These are phyloP conservation scores for Acanthiza pusilla DNA, from an alignment of 2,797 vertebrate genomes.

Conservation along the genomic window DNA sequence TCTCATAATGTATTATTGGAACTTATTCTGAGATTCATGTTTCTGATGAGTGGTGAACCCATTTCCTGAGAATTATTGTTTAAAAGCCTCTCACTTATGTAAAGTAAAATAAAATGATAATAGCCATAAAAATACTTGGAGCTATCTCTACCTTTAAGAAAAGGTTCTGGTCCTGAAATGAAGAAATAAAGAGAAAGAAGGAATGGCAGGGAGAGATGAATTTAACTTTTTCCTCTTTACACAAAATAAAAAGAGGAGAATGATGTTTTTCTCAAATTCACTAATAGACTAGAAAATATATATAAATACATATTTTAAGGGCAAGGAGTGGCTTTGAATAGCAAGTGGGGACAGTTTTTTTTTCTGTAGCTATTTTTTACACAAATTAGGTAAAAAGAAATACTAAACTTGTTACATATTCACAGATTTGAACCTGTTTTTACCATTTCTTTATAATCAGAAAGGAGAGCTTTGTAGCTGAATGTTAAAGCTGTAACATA, in stretches of 20 bases:
- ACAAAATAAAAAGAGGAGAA: background rate
- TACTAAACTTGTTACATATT: background rate
- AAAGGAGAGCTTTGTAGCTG: background rate
- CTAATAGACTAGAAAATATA: background rate
- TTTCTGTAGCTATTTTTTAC: background rate
- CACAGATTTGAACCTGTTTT: background rate
- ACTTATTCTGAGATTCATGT: background rate
- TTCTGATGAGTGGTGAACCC: background rate
- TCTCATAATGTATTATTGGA: background rate
- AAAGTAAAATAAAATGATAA: background rate
- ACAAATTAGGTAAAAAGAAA: background rate
- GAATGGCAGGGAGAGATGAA: fast-evolving
- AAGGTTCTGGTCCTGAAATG: background rate
- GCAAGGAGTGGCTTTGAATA: background rate
- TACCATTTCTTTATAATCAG: background rate
- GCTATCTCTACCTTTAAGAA: background rate
- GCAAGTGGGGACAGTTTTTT: background rate
- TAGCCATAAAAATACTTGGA: background rate
- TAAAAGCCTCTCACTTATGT: background rate
- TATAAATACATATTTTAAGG: background rate
- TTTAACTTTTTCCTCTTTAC: background rate
- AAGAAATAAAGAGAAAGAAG: background rate
- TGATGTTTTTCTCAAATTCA: background rate
- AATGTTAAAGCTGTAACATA: background rate
- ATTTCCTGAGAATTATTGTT: background rate